Conservation (phyloP, 2,797 vertebrate genomes). For the Xenentodon cancila region DNA sequence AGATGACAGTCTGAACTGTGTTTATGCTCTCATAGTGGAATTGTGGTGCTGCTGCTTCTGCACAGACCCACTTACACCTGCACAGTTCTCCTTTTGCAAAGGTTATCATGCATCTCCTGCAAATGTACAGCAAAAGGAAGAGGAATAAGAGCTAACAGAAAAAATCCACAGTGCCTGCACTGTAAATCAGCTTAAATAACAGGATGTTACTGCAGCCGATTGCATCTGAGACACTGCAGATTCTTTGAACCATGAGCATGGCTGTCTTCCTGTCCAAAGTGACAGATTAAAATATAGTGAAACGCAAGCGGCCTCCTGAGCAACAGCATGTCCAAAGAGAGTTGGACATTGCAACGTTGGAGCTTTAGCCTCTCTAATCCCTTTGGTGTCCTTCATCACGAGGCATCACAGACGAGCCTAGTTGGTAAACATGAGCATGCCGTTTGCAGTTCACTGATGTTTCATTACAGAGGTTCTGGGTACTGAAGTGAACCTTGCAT, state of each 20-base stretch:
- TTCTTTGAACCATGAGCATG: slow-evolving; percentile 14
- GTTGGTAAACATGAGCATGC: slow-evolving; percentile 49
- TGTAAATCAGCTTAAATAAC: slow-evolving; percentile 13
- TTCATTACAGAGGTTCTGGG: slow-evolving; percentile 18
- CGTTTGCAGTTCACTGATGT: slow-evolving; percentile 42
- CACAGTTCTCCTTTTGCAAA: slow-evolving; percentile 1
- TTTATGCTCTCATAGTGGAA: slow-evolving; percentile 46
- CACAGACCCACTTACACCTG: slow-evolving; percentile 13
- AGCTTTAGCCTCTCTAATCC: slow-evolving; percentile 46
- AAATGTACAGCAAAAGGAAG: neutral
- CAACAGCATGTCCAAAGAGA: slow-evolving; percentile 49
- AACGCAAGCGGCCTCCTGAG: slow-evolving; percentile 55
- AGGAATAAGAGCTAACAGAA: neutral
- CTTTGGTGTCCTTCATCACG: slow-evolving; percentile 57
- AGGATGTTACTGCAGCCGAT: slow-evolving; percentile 23
- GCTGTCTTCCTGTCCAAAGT: slow-evolving; percentile 13
- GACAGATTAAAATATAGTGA: slow-evolving; percentile 35
- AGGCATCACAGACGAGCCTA: slow-evolving; percentile 46
- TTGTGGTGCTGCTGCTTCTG: slow-evolving; percentile 5
- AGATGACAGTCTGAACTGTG: slow-evolving; percentile 39
- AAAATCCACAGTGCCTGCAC: neutral
- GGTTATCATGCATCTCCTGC: slow-evolving; percentile 1
- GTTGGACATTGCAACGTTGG: slow-evolving; percentile 41
- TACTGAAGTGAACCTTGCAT: slow-evolving; percentile 16
- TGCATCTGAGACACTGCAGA: slow-evolving; percentile 26